phyloP scores from a whole-genome alignment of 2,888 invertebrate genomes.

The Leptinotarsa peninsularis region DNA sequence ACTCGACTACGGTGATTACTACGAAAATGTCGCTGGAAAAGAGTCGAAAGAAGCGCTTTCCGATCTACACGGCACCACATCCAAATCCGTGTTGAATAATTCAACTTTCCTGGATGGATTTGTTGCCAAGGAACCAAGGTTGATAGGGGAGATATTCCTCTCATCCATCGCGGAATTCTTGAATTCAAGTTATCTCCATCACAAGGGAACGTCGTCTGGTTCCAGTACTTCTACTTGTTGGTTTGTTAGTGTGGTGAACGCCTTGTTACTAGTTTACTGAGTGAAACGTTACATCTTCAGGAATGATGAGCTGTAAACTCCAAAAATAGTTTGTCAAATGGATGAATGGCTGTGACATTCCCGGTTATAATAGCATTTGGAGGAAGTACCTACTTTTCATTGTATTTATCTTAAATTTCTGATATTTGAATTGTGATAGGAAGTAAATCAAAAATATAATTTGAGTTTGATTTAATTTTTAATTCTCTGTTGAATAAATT shows the following conservation, averaged over 20 bases:
- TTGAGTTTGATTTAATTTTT: too few relatives aligned
- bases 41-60: conserved; percentile 6
- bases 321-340: too few relatives aligned
- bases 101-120: background rate
- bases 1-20: background rate
- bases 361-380: too few relatives aligned
- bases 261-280: conserved; percentile 1
- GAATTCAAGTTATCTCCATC: background rate
- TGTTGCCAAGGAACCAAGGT: conserved; percentile 1
- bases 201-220: background rate
- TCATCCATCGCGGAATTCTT: background rate
- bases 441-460: too few relatives aligned
- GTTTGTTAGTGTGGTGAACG: background rate
- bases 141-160: conserved; percentile 5
- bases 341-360: too few relatives aligned
- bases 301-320: too few relatives aligned
- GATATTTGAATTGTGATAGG: too few relatives aligned
- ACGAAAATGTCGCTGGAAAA: background rate
- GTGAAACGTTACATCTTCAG: background rate
- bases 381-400: too few relatives aligned
- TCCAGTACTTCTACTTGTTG: background rate
- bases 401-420: too few relatives aligned
- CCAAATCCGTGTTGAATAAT: background rate
- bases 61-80: background rate
- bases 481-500: too few relatives aligned